Base-by-base conservation (phyloP, 1,140 invertebrate genomes). In the Drosophila lacertosa region DNA sequence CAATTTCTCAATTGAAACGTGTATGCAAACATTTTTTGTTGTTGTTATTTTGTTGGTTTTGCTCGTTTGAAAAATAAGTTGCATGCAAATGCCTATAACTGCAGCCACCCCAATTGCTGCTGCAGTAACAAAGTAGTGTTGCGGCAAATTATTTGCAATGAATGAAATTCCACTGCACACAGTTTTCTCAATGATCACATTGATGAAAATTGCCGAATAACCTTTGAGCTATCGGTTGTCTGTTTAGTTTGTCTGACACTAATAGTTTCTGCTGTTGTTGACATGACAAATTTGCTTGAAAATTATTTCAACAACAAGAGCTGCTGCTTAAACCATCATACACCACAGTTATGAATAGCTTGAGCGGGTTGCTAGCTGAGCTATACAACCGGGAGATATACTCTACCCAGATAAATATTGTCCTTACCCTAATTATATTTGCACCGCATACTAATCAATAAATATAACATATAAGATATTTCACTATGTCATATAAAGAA, bases 1-100 rank as follows among this genome's bases (percentile, higher is more conserved):
- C 81, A 80, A 84, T 86, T 86, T 86, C 81, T 78, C 81, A 88
- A 81, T 81, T 86, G 66, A 81, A 88, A 88, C 77, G 81, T 88
- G 77, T 86, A 77, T 74, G 77, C 64, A 66, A 86, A 86, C 80
- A 86, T 86, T 80, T 77, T 80, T 74, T 73, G 47, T 45, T 42
- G 67, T 57, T 72, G 62, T 55, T 50, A 40, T 75, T 54, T 57
- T 70, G 59, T 40, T 64, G 65, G 67, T 32, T 42, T 53, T 63
- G 72, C 55, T 48, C 50, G 55, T 75, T 84, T 84, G 81, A 84
- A 73, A 84, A 86, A 84, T 80, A 79, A 84, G 77, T 86, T 81
- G 81, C 81, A 86, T 86, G 81, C 81, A 86, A 86, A 86, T 81
- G 70, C 73, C 74, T 42, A 50, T n/a, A n/a, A n/a, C 32, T 65